Evolutionary conservation across 2,888 invertebrate species (phyloP).

Genomic region (Stictocephala bisonia): DNA sequence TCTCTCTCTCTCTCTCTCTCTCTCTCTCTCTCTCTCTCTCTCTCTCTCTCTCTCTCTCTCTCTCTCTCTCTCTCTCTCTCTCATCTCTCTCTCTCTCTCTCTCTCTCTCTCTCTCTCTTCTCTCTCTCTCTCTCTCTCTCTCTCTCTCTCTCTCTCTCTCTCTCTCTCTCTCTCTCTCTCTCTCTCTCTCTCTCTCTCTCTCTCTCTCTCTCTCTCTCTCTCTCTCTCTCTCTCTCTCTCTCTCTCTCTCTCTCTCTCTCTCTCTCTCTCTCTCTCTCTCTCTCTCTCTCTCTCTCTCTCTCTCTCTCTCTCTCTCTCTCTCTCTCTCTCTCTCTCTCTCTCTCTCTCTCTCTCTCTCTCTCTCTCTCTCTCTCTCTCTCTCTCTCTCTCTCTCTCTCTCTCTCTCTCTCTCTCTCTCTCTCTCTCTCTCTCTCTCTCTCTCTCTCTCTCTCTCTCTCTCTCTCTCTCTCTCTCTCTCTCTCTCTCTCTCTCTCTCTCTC

Average conservation of each 20-base stretch:
- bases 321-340: neutral
- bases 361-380: neutral
- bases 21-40: constrained; percentile 2
- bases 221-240: neutral
- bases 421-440: neutral
- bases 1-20: neutral
- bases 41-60: neutral
- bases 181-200: neutral
- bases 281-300: neutral
- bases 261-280: neutral
- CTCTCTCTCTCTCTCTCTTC: neutral
- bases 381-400: neutral
- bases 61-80: neutral
- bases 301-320: neutral
- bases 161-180: neutral
- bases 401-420: neutral
- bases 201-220: constrained; percentile 1
- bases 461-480: neutral
- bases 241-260: neutral
- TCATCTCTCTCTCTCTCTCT: neutral
- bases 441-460: neutral
- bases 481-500: neutral
- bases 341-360: neutral
- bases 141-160: neutral
- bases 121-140: neutral